Evolutionary conservation across 2,797 vertebrate genomes (phyloP).

Genomic region (Vireo griseus): DNA sequence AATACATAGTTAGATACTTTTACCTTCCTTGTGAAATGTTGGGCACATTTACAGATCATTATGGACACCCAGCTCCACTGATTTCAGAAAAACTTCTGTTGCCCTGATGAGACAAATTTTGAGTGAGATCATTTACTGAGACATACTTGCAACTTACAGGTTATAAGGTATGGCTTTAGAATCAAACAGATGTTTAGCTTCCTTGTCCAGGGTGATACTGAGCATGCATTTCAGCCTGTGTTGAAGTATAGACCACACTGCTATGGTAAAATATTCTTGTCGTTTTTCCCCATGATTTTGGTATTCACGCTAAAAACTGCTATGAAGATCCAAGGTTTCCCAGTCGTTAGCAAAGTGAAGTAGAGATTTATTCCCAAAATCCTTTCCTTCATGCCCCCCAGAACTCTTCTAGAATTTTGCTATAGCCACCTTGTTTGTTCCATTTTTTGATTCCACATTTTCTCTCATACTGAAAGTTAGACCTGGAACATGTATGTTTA

Average conservation of each 20-base stretch:
- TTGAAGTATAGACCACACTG: neutral
- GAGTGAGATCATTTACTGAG: neutral
- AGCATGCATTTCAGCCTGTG: neutral
- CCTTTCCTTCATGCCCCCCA: neutral
- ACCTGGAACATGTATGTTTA: neutral
- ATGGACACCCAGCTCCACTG: neutral
- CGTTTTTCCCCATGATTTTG: neutral
- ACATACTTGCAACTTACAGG: accelerated
- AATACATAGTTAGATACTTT: neutral
- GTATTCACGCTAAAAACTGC: neutral
- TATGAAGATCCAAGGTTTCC: neutral
- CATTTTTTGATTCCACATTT: neutral
- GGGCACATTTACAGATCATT: neutral
- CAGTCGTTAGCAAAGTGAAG: neutral
- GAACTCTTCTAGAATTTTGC: neutral
- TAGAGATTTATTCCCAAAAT: neutral
- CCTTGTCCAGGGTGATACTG: neutral
- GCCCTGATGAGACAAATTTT: neutral
- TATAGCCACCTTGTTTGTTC: neutral
- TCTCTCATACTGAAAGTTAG: neutral
- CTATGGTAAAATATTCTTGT: neutral
- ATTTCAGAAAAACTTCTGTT: neutral
- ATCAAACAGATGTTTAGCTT: neutral
- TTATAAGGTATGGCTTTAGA: neutral
- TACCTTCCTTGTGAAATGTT: neutral